Percentiles rank a stretch among this genome's conserved stretches.
These are phyloP conservation scores for Scaptomyza flava DNA, from an alignment of 2,888 invertebrate genomes.

Conservation along the genomic window DNA sequence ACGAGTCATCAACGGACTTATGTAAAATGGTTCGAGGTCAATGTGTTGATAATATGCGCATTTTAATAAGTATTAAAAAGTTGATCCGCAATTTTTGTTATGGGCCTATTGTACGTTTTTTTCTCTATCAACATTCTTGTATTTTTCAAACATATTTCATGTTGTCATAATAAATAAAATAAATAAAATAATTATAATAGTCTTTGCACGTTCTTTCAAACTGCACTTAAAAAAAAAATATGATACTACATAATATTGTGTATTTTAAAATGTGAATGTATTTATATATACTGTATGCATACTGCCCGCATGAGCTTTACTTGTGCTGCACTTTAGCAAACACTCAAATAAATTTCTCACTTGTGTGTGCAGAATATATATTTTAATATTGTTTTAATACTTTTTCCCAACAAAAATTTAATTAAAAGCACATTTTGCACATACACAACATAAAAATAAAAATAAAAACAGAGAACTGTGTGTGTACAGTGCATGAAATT, in stretches of 20 bases:
- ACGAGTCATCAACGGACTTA: constrained; percentile 19
- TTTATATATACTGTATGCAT: neutral
- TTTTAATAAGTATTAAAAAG: constrained; percentile 38
- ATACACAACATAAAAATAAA: constrained; percentile 3
- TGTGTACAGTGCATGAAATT: constrained; percentile 13
- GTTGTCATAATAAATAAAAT: constrained; percentile 10
- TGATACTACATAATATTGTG: neutral
- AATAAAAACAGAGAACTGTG: neutral
- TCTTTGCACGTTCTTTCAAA: neutral
- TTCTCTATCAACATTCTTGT: neutral
- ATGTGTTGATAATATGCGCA: constrained; percentile 51
- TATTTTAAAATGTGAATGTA: constrained; percentile 6
- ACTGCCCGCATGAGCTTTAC: constrained; percentile 8
- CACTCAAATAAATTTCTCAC: constrained; percentile 10
- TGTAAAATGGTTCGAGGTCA: constrained; percentile 35
- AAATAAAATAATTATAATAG: constrained; percentile 9
- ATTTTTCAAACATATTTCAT: neutral
- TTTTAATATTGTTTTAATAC: constrained; percentile 13
- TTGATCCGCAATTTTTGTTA: constrained; percentile 14
- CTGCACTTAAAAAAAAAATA: constrained; percentile 4
- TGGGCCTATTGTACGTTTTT: neutral
- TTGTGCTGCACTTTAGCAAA: constrained; percentile 26
- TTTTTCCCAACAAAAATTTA: constrained; percentile 45
- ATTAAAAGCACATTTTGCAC: constrained; percentile 54
- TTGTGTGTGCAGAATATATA: constrained; percentile 11